phyloP scores from a whole-genome alignment of 2,113 vertebrate genomes.

The Anser brachyrhynchus region DNA sequence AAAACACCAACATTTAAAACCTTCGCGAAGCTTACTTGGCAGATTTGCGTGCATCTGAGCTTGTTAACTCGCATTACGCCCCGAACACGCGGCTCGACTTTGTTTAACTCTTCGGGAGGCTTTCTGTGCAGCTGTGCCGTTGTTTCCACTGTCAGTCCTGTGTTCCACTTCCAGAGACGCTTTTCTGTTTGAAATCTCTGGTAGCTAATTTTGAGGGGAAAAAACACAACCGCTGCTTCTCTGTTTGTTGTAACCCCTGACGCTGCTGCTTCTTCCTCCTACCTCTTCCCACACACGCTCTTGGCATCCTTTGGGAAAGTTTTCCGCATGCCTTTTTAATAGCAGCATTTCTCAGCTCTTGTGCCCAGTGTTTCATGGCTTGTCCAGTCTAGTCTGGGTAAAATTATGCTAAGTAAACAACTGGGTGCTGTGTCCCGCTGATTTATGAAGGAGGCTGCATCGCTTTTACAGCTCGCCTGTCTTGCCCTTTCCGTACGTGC shows the following conservation, averaged over 20 bases:
- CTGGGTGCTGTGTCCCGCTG: conserved; percentile 49
- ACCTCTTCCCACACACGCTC: conserved; percentile 55
- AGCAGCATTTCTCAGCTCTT: conserved; percentile 59
- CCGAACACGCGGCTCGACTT: background rate
- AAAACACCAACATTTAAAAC: background rate
- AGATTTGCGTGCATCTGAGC: background rate
- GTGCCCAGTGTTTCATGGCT: conserved; percentile 64
- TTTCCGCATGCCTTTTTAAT: conserved; percentile 54
- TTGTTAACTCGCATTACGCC: background rate
- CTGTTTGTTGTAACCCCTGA: conserved; percentile 41
- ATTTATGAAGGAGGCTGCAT: conserved; percentile 44
- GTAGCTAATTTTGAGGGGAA: background rate
- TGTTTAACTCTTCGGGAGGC: background rate
- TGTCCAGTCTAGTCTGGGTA: conserved; percentile 66
- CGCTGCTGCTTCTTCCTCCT: conserved; percentile 42
- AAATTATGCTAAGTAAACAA: conserved; percentile 69
- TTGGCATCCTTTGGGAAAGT: conserved; percentile 63
- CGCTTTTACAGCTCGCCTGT: conserved; percentile 12
- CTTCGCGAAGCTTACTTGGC: background rate
- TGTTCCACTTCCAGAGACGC: conserved; percentile 2
- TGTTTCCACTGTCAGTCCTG: background rate
- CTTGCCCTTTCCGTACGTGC: background rate
- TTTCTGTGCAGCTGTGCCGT: background rate
- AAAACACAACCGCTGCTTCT: background rate
- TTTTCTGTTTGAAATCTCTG: conserved; percentile 40